These are phyloP conservation scores for Pluvianellus socialis DNA, from an alignment of 2,113 vertebrate genomes.

Conservation along the genomic window DNA sequence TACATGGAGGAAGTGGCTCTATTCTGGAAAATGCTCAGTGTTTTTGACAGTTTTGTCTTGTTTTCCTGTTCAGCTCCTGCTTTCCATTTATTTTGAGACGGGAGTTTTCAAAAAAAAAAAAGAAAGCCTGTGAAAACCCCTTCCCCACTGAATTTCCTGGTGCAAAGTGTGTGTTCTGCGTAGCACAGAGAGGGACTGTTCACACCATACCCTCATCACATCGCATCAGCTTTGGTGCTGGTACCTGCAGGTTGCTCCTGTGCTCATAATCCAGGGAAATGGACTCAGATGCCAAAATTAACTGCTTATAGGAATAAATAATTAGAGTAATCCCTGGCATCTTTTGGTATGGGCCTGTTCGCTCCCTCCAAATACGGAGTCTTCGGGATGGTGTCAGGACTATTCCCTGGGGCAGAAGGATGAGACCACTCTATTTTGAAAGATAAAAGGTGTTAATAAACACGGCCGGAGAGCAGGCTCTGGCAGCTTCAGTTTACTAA, in stretches of 20 bases:
- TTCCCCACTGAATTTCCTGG: not conserved
- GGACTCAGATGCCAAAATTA: not conserved
- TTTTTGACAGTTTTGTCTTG: not conserved
- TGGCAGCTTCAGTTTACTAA: not conserved
- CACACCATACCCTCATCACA: not conserved
- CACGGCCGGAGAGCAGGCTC: not conserved
- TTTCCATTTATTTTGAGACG: not conserved
- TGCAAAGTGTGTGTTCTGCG: not conserved
- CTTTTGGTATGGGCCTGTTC: not conserved
- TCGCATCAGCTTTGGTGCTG: not conserved
- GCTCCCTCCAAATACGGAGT: not conserved
- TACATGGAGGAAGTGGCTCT: not conserved
- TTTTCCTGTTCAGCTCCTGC: not conserved
- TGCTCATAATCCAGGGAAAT: not conserved
- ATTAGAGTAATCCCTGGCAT: not conserved
- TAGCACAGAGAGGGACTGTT: not conserved
- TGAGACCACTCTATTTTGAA: not conserved
- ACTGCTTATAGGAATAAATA: not conserved
- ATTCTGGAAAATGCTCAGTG: not conserved
- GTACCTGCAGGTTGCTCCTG: not conserved
- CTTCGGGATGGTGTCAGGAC: not conserved
- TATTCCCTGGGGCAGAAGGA: not conserved
- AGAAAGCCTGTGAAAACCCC: not conserved
- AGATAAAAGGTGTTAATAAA: not conserved
- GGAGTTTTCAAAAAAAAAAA: not conserved